Conservation (phyloP, 2,113 vertebrate genomes). For the Mus spicilegus region DNA sequence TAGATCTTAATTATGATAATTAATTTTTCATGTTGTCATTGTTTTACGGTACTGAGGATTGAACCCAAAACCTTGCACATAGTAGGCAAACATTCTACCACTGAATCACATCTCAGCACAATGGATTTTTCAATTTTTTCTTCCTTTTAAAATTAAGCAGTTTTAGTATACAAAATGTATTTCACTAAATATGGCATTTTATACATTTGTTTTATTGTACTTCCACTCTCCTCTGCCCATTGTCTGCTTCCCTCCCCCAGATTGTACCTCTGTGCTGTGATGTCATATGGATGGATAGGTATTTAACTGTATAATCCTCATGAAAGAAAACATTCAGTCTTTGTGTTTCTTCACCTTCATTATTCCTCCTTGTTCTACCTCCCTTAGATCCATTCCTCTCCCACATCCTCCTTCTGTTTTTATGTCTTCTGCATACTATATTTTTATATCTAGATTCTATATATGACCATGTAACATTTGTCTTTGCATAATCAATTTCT, state of each 20-base stretch:
- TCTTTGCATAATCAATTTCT: background rate
- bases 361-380: background rate
- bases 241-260: background rate
- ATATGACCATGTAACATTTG: background rate
- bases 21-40: background rate
- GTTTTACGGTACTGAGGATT: background rate
- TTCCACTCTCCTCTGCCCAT: background rate
- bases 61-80: too few relatives aligned
- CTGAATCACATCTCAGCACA: background rate
- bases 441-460: background rate
- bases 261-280: background rate
- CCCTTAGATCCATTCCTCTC: background rate
- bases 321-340: background rate
- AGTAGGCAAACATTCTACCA: background rate
- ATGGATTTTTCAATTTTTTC: background rate
- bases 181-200: background rate
- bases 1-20: background rate
- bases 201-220: background rate
- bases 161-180: background rate
- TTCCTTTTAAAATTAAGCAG: background rate
- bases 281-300: background rate
- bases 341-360: background rate
- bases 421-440: background rate
- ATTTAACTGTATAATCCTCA: background rate
- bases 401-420: background rate